These are phyloP conservation scores for Leucoptera coffeella DNA, from an alignment of 2,888 invertebrate genomes.

Conservation along the genomic window DNA sequence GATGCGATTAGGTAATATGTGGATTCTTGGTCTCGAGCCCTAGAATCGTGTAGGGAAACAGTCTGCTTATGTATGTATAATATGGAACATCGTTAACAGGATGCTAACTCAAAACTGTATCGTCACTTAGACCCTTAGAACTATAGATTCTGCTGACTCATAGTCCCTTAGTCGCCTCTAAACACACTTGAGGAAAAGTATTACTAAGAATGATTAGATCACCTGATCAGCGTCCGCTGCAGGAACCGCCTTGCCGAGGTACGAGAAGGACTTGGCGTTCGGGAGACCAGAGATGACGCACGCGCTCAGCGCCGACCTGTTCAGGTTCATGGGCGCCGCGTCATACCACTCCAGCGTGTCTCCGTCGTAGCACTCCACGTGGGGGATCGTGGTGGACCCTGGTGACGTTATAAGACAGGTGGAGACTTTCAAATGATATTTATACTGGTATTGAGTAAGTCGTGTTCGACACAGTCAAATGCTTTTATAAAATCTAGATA, in stretches of 20 bases:
- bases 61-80: too few species aligned
- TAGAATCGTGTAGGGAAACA: too few species aligned
- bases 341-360: slow-evolving; percentile 60
- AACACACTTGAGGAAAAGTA: slow-evolving; percentile 4
- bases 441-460: too few species aligned
- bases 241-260: slow-evolving; percentile 38
- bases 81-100: too few species aligned
- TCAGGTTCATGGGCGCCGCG: slow-evolving; percentile 73
- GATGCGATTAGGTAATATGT: too few species aligned
- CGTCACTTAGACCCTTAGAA: neutral
- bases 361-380: slow-evolving; percentile 74
- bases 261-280: slow-evolving; percentile 63
- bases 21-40: too few species aligned
- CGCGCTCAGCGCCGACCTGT: slow-evolving; percentile 73
- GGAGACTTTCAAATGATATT: too few species aligned
- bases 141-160: neutral
- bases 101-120: too few species aligned
- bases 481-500: too few species aligned
- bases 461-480: too few species aligned
- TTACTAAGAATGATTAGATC: slow-evolving; percentile 20
- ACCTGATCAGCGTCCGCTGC: slow-evolving; percentile 42
- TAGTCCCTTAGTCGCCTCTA: neutral
- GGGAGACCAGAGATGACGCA: slow-evolving; percentile 69
- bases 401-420: too few species aligned
- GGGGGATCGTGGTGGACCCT: slow-evolving; percentile 65